Percentiles rank a stretch among this genome's conserved stretches.
phyloP scores from a whole-genome alignment of 2,888 invertebrate genomes.

The Pammene fasciana region DNA sequence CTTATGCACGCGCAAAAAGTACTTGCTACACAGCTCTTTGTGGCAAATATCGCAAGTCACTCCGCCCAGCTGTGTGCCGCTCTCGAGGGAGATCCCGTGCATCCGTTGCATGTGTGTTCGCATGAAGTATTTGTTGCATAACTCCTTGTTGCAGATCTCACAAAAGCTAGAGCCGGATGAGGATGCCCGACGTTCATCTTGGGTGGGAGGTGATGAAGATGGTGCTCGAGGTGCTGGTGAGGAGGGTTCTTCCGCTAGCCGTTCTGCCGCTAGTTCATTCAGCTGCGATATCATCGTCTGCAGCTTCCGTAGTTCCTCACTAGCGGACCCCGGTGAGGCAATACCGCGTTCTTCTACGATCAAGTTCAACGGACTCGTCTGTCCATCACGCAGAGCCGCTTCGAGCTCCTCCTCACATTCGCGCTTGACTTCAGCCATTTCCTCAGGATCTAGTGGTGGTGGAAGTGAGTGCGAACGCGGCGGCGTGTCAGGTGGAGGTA shows the following conservation, averaged over 20 bases:
- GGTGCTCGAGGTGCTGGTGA: slow-evolving; percentile 65
- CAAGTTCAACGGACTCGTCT: slow-evolving; percentile 90
- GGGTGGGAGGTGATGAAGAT: slow-evolving; percentile 70
- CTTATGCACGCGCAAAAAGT: slow-evolving; percentile 98
- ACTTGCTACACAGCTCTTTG: slow-evolving; percentile 98
- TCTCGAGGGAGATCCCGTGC: slow-evolving; percentile 97
- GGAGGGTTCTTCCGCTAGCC: slow-evolving; percentile 69
- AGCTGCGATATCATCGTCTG: slow-evolving; percentile 95
- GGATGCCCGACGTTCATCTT: slow-evolving; percentile 81
- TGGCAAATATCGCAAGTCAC: slow-evolving; percentile 99
- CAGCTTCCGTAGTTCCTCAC: slow-evolving; percentile 93
- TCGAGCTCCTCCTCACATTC: slow-evolving; percentile 75
- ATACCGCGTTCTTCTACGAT: slow-evolving; percentile 87
- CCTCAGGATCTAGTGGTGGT: slow-evolving; percentile 65
- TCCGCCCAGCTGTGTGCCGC: slow-evolving; percentile 95
- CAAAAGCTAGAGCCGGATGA: slow-evolving; percentile 93
- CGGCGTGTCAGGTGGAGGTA: slow-evolving; percentile 89
- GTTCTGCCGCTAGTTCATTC: slow-evolving; percentile 88
- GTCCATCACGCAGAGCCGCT: slow-evolving; percentile 81
- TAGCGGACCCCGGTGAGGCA: slow-evolving; percentile 86
- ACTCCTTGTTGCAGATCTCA: slow-evolving; percentile 98
- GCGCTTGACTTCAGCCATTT: slow-evolving; percentile 80
- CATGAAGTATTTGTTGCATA: slow-evolving; percentile 99
- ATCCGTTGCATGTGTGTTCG: slow-evolving; percentile 99
- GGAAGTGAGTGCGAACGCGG: slow-evolving; percentile 66